Conservation (phyloP, 2,113 vertebrate genomes). For the Nipponia nippon region DNA sequence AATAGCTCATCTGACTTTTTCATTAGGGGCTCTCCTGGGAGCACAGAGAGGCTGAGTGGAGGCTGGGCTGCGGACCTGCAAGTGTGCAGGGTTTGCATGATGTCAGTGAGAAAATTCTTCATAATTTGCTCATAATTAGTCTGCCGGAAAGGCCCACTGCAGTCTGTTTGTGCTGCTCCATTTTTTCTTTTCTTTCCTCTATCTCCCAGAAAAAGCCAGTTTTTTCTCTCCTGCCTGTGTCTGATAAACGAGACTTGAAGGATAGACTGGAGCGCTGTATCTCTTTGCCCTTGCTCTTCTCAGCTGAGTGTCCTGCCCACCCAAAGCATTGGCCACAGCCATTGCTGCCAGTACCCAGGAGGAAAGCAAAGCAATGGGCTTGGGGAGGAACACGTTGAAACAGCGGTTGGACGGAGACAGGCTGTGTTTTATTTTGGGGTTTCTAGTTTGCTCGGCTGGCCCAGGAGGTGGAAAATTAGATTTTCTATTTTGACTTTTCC, state of each 20-base stretch:
- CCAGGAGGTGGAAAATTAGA: background rate
- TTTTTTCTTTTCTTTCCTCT: background rate
- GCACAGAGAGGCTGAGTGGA: background rate
- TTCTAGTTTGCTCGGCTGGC: background rate
- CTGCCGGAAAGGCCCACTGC: background rate
- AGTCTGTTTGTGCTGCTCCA: background rate
- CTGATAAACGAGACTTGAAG: background rate
- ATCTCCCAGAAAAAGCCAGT: background rate
- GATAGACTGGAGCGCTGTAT: background rate
- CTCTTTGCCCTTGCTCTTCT: background rate
- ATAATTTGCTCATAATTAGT: background rate
- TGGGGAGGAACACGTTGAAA: background rate
- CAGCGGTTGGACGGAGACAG: background rate
- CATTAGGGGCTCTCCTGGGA: slow-evolving; percentile 3
- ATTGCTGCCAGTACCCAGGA: background rate
- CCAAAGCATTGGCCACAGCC: background rate
- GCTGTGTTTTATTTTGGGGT: background rate
- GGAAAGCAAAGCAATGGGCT: background rate
- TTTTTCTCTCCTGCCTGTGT: background rate
- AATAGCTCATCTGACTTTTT: slow-evolving; percentile 7
- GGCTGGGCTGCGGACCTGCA: background rate
- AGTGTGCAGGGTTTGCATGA: background rate
- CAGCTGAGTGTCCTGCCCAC: background rate
- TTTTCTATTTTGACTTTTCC: background rate
- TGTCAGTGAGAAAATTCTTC: background rate